Evolutionary conservation across 2,888 invertebrate species (phyloP).

Genomic region (Drosophila borealis): DNA sequence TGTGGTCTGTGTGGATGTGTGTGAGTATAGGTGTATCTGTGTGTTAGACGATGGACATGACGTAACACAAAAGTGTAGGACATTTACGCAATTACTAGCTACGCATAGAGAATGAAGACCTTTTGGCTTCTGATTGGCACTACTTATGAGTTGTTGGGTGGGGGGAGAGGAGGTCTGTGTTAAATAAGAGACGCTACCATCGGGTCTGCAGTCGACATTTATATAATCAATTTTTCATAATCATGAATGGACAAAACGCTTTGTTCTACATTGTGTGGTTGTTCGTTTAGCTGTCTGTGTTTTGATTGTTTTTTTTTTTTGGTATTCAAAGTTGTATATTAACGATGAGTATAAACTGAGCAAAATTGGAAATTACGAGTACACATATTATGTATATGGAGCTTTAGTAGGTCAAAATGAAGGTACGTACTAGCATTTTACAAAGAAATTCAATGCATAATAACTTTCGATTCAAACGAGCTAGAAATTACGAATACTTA

Average conservation of each 20-base stretch:
- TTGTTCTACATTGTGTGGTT: constrained; percentile 37
- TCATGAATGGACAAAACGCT: constrained; percentile 41
- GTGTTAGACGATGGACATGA: constrained; percentile 68
- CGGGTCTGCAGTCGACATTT: constrained; percentile 85
- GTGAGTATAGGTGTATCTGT: constrained; percentile 17
- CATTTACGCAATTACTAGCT: constrained; percentile 64
- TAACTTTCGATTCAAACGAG: constrained; percentile 72
- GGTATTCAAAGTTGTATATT: constrained; percentile 19
- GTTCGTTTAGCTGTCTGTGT: constrained; percentile 46
- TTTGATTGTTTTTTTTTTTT: constrained; percentile 19
- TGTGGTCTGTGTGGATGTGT: constrained; percentile 26
- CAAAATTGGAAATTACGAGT: constrained; percentile 37
- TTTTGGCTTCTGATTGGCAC: constrained; percentile 27
- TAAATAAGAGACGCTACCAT: constrained; percentile 81
- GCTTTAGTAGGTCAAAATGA: constrained; percentile 46
- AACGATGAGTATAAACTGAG: constrained; percentile 37
- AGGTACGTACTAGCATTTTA: constrained; percentile 61
- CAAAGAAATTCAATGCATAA: constrained; percentile 61
- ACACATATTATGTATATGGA: constrained; percentile 37
- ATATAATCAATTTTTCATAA: constrained; percentile 36
- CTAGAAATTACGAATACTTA: constrained; percentile 67
- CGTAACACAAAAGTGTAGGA: constrained; percentile 72
- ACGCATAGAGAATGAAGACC: constrained; percentile 20
- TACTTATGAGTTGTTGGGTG: constrained; percentile 39
- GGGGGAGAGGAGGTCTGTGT: constrained; percentile 23